These are phyloP conservation scores for Drosophila ustulata DNA, from an alignment of 2,888 invertebrate species.

Conservation along the genomic window DNA sequence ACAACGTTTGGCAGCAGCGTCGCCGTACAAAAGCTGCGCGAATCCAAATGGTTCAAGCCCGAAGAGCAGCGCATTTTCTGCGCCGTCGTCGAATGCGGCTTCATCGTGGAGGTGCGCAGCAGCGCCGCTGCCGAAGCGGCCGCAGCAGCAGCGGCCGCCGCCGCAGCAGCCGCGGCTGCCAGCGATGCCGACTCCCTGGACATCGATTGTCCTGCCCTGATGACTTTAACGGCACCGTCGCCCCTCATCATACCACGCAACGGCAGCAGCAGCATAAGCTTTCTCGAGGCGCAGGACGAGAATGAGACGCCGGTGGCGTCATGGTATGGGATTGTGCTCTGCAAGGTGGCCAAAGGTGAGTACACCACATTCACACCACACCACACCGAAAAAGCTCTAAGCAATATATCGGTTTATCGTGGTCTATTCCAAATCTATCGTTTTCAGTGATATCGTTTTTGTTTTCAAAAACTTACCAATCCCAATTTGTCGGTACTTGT, in stretches of 20 bases:
- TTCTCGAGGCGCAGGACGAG: slow-evolving; percentile 82
- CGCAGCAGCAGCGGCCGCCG: slow-evolving; percentile 80
- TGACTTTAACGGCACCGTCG: slow-evolving; percentile 46
- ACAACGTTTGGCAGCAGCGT: slow-evolving; percentile 85
- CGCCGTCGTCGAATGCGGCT: slow-evolving; percentile 90
- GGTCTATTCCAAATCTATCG: not conserved
- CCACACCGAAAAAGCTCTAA: slow-evolving; percentile 26
- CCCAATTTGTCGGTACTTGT: not conserved
- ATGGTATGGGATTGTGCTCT: slow-evolving; percentile 89
- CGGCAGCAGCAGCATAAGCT: slow-evolving; percentile 67
- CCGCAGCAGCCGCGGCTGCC: slow-evolving; percentile 55
- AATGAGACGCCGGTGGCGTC: slow-evolving; percentile 83
- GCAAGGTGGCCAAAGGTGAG: slow-evolving; percentile 90
- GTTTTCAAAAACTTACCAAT: not conserved
- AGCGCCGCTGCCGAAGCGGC: slow-evolving; percentile 81
- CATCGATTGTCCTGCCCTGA: slow-evolving; percentile 63
- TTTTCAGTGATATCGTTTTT: slow-evolving; percentile 2
- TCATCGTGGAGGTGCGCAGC: slow-evolving; percentile 88
- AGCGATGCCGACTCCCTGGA: slow-evolving; percentile 65
- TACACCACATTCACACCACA: slow-evolving; percentile 15
- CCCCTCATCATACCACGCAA: slow-evolving; percentile 66
- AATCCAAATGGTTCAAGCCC: slow-evolving; percentile 91
- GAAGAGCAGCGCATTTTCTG: slow-evolving; percentile 90
- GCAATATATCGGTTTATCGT: not conserved
- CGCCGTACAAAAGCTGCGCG: slow-evolving; percentile 89